phyloP scores from a whole-genome alignment of 2,113 vertebrate species.

The Cheirogaleus medius region DNA sequence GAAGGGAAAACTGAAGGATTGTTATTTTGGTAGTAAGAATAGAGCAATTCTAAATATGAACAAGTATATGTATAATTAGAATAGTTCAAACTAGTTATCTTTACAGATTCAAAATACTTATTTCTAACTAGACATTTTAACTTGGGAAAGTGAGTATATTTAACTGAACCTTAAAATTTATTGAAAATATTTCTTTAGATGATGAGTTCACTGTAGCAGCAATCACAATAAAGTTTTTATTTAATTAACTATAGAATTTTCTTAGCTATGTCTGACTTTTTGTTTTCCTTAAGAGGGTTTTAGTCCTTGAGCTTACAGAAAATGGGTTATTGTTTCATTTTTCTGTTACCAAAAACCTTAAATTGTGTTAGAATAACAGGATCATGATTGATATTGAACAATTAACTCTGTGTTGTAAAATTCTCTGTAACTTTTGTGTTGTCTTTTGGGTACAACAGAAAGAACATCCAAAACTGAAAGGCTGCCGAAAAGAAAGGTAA shows the following conservation, averaged over 20 bases:
- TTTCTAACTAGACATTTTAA: not conserved
- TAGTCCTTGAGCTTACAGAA: not conserved
- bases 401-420: not conserved
- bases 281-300: constrained; percentile 22
- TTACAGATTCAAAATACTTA: not conserved
- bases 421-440: not conserved
- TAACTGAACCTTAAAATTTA: not conserved
- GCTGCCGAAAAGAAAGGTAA: constrained; percentile 63
- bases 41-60: not conserved
- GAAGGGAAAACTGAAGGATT: not conserved
- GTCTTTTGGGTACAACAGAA: constrained; percentile 21
- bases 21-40: not conserved
- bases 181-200: not conserved
- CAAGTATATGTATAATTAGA: not conserved
- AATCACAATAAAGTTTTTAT: not conserved
- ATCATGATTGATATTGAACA: not conserved
- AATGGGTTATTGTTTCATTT: not conserved
- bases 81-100: not conserved
- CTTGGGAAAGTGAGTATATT: not conserved
- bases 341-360: not conserved
- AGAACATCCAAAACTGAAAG: constrained; percentile 18
- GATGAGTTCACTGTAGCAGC: not conserved
- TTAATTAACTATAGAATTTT: not conserved
- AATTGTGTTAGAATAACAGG: not conserved
- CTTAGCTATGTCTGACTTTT: not conserved